Evolutionary conservation across 2,113 vertebrate genomes (phyloP), one percentile per base, ranked within the genome.

Genomic region (Macaca mulatta): DNA sequence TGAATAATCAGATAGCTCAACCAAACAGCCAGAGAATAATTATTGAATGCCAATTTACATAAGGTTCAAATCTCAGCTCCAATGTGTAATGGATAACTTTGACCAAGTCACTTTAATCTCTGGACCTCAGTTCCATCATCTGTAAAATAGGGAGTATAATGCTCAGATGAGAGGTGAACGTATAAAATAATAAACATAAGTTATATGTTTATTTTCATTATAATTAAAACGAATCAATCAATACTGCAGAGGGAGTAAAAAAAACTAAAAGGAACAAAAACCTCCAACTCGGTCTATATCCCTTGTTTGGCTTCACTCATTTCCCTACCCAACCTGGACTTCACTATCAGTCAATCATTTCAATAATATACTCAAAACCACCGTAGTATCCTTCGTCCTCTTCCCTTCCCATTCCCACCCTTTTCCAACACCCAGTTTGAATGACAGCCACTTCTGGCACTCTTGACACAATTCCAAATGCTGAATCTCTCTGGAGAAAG

Each of bases 181-280:
- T 69, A 69, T 59, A 69, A 50, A 83, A 25, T 91, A 86, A 88
- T 30, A 83, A 82, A 67, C 9, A 35, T 61, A 67, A 35, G n/a
- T 92, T 92, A n/a, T 1, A 12, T 55, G 16, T 40, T 45, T 79
- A 74, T 75, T 81, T 89, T 55, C 78, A 22, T 79, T 86, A 70
- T 59, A 93, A 74, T 67, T 82, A 89, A 96, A 91, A 91, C 40
- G 17, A 90, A 82, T 57, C 59, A 91, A 81, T 72, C 77, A 93
- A 83, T 64, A 84, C 30, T 55, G 23, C 23, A 96, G 32, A 16
- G 9, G 9, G 6, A 93, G 11, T 35, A 52, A 23, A 75, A 75
- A 94, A 87, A 90, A 78, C 25, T 22, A 55, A 52, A 69, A 75
- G 38, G 75, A 81, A 82, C 40, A 96, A 77, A 95, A 81, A 77